Percentiles rank a stretch among this genome's conserved stretches.
Conservation (phyloP, 2,113 vertebrate species). For the Ictidomys tridecemlineatus region DNA sequence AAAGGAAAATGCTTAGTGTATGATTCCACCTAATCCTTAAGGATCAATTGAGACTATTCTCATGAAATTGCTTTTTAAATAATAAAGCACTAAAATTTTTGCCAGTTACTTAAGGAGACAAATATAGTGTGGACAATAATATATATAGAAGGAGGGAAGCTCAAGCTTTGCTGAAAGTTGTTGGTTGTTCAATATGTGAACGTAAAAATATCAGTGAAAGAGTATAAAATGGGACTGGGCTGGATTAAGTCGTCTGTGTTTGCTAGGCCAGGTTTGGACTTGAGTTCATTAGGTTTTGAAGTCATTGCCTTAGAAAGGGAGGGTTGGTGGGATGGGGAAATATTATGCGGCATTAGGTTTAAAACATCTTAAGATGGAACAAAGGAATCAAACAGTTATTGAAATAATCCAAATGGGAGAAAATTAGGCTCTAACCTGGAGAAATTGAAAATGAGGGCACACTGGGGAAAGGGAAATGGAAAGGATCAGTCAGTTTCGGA, state of each 20-base stretch:
- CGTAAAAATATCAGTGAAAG: background rate
- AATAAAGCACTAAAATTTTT: background rate
- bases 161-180: background rate
- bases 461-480: slow-evolving; percentile 41
- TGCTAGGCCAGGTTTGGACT: background rate
- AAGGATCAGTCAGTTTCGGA: background rate
- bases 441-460: background rate
- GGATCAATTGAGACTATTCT: background rate
- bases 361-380: background rate
- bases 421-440: background rate
- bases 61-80: slow-evolving; percentile 42
- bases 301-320: background rate
- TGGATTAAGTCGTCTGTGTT: background rate
- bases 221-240: background rate
- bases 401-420: slow-evolving; percentile 10
- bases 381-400: slow-evolving; percentile 40
- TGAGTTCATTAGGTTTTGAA: background rate
- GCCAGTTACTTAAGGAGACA: slow-evolving; percentile 3
- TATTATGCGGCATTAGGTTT: background rate
- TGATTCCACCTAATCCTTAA: slow-evolving; percentile 12
- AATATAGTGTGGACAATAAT: background rate
- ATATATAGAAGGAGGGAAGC: background rate
- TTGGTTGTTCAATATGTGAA: background rate
- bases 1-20: slow-evolving; percentile 54
- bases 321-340: background rate